Base-by-base conservation (phyloP, 2,888 invertebrate genomes). In the Limnephilus marmoratus region DNA sequence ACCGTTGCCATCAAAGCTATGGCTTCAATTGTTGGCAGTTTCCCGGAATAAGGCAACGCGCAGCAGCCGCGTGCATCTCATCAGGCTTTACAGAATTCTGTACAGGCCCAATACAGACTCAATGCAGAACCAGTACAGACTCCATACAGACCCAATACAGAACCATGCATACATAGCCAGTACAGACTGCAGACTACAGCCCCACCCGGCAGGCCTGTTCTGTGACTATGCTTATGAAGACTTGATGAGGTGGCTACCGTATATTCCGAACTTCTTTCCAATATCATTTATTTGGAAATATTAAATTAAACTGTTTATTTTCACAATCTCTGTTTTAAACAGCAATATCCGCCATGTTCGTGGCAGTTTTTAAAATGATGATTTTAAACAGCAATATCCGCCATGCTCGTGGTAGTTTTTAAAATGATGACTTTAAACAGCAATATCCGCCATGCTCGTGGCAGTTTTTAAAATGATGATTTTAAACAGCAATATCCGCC, bases 11-110 rank as follows among this genome's bases (percentile, higher is more conserved):
- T 24, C 53, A 68, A 68, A 68, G 18, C 83, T 18, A 68, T 34
- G 83, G 31, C 83, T 37, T 83, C 83, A 34, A 83, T 83, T 83
- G 83, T 83, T 83, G 83, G 18, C 18, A 31, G 83, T 2, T 37
- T 83, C 34, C 34, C 5, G 37, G 37, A 34, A 83, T 29, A 83
- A 83, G 9, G 83, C 83, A 29, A 68, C 53, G 53, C 7, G 34
- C 34, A 34, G 83, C 15, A 34, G 83, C 34, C 29, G 37, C 83
- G 11, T 83, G 83, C 83, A 83, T 18, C 53, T 68, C 53, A 68
- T 68, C 53, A 68, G 24, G 53, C 24, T 24, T 1, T 15, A 49
- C 49, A 49, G 15, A 49, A 49, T 49, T 15, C 15, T 3, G 49
- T 49, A 15, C 49, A 24, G 24, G 18, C 18, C 18, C 53, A 4